Evolutionary conservation across 2,113 vertebrate genomes (phyloP).

Genomic region (Cettia cetti): DNA sequence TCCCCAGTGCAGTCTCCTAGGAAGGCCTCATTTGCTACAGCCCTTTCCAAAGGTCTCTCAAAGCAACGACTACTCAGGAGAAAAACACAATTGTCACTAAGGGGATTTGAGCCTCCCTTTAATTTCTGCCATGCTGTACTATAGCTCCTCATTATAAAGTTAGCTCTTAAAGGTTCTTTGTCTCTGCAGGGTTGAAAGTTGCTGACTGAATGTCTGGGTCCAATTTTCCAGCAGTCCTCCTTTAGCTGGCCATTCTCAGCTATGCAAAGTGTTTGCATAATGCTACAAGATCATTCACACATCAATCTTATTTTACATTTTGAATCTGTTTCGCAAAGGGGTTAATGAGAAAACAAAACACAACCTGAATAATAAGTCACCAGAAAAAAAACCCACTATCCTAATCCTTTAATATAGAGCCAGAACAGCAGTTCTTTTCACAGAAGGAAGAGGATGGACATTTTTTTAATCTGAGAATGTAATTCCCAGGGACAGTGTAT

Average conservation of each 20-base stretch:
- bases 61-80: background rate
- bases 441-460: background rate
- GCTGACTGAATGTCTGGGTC: constrained; percentile 29
- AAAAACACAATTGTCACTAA: constrained; percentile 27
- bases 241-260: background rate
- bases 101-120: background rate
- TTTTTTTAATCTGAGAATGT: constrained; percentile 27
- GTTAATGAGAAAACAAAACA: constrained; percentile 18
- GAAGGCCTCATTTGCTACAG: constrained; percentile 1
- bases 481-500: constrained; percentile 21
- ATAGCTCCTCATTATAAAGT: constrained; percentile 28
- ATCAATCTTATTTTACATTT: constrained; percentile 10
- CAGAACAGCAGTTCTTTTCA: constrained; percentile 16
- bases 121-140: constrained; percentile 15
- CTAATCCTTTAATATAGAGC: background rate
- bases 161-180: constrained; percentile 39
- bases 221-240: constrained; percentile 26
- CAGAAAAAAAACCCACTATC: background rate
- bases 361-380: background rate
- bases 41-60: constrained; percentile 24
- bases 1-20: background rate
- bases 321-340: background rate
- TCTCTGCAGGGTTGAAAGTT: constrained; percentile 36
- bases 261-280: background rate
- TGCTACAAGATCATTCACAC: background rate